Evolutionary conservation across 2,113 vertebrate species (phyloP).

Genomic region (Cyanoderma ruficeps): DNA sequence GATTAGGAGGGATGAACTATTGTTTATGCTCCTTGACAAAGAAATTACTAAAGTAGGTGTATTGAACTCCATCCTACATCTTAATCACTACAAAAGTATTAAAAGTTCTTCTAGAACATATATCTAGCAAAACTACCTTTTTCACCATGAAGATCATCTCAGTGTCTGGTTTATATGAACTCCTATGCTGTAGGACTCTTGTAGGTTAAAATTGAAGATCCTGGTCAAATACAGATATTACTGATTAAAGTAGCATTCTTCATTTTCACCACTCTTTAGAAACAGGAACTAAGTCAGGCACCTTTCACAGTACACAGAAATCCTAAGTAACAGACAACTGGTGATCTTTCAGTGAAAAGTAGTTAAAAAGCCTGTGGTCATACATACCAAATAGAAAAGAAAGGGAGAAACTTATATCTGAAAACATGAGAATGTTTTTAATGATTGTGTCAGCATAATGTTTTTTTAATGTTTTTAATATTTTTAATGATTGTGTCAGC

Average conservation of each 20-base stretch:
- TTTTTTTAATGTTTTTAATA: too few species aligned
- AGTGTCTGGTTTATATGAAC: neutral
- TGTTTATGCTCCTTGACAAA: neutral
- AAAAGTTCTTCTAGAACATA: neutral
- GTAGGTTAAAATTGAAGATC: neutral
- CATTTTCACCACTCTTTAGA: neutral
- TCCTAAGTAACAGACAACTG: neutral
- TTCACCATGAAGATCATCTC: neutral
- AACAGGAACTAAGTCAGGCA: neutral
- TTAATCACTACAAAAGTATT: neutral
- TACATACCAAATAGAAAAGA: neutral
- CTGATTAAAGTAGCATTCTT: neutral
- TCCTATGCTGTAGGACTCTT: neutral
- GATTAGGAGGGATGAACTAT: neutral
- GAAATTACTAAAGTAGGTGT: neutral
- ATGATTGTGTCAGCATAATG: neutral
- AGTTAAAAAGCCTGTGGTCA: neutral
- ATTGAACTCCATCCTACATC: neutral
- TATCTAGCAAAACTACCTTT: neutral
- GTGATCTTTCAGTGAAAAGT: neutral
- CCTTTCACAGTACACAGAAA: neutral
- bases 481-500: neutral
- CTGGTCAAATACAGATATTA: neutral
- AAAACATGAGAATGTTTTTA: neutral
- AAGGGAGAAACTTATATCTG: neutral